Conservation (phyloP, 1,140 invertebrate genomes). For the Gonatopus flavifemur region DNA sequence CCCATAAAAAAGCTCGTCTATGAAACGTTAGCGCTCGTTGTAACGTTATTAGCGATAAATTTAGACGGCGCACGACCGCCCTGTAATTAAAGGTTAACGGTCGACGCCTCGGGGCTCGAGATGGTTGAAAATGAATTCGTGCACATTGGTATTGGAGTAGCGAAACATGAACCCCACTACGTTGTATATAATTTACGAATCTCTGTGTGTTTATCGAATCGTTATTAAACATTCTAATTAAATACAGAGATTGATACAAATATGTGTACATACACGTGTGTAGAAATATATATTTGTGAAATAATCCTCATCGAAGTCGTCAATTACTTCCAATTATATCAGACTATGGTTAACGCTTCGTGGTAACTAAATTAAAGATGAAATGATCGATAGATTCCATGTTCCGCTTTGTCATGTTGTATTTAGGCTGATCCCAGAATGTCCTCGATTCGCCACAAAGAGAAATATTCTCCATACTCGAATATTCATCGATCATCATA, state of each 20-base stretch:
- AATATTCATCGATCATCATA: too few species aligned
- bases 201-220: slow-evolving; percentile 13
- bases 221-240: slow-evolving; percentile 20
- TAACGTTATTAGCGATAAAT: slow-evolving; percentile 38
- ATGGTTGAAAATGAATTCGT: slow-evolving; percentile 35
- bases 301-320: too few species aligned
- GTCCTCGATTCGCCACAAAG: too few species aligned
- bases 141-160: slow-evolving; percentile 21
- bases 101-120: slow-evolving; percentile 20
- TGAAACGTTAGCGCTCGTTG: slow-evolving; percentile 8
- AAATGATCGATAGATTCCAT: too few species aligned
- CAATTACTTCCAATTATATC: too few species aligned
- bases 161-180: background rate
- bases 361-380: too few species aligned
- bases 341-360: too few species aligned
- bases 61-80: slow-evolving; percentile 22
- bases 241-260: background rate
- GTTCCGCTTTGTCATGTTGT: too few species aligned
- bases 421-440: too few species aligned
- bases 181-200: too few species aligned
- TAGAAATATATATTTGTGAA: too few species aligned
- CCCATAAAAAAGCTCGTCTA: slow-evolving; percentile 15
- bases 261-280: background rate
- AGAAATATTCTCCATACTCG: too few species aligned
- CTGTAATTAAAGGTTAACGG: slow-evolving; percentile 39